Conservation (phyloP, 2,113 vertebrate genomes). For the Anarhynchus alexandrinus region DNA sequence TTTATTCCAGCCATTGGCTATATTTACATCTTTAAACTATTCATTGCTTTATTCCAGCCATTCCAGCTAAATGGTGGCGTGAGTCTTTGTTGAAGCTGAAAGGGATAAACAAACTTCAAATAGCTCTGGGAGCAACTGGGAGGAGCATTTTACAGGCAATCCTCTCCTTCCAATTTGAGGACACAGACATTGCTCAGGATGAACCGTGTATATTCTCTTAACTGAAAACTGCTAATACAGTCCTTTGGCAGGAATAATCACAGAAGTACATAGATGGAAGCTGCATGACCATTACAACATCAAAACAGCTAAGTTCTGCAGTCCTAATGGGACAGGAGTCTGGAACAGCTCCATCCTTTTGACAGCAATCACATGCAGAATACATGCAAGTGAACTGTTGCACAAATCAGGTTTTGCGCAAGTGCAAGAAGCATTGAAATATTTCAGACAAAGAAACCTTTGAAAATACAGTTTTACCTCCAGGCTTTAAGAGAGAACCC, state of each 20-base stretch:
- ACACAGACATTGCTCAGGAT: background rate
- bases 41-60: background rate
- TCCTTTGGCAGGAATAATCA: background rate
- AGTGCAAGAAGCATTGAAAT: background rate
- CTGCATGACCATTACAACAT: background rate
- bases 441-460: slow-evolving; percentile 10
- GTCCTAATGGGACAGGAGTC: background rate
- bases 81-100: background rate
- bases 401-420: background rate
- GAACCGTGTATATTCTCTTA: background rate
- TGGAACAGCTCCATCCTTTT: background rate
- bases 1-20: background rate
- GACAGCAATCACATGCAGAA: slow-evolving; percentile 1
- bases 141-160: background rate
- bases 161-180: background rate
- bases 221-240: background rate
- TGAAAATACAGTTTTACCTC: slow-evolving; percentile 24
- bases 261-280: background rate
- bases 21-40: background rate
- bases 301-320: background rate
- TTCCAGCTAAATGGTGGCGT: background rate
- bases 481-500: slow-evolving; percentile 44
- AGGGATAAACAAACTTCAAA: background rate
- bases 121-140: background rate
- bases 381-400: background rate